Evolutionary conservation across 1,140 invertebrate genomes (phyloP), one percentile per base, ranked within the genome.

Genomic region (Euwallacea similis): DNA sequence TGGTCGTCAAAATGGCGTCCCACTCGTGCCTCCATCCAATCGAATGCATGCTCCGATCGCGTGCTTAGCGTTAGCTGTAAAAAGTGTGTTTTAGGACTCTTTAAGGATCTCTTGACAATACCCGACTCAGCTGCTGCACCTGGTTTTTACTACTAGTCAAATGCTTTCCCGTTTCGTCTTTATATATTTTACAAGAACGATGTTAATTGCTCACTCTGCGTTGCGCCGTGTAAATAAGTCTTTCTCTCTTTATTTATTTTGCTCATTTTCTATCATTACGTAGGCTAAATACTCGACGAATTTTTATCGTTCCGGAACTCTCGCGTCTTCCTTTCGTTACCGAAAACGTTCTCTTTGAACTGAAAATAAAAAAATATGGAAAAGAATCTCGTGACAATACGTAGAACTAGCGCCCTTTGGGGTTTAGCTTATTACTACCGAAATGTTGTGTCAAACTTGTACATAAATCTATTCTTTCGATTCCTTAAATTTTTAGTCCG

Each of bases 301-400:
- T 50, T 50, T 58, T 58, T 58, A 11, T 58, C 55, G 55, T 58
- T 50, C 46, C 9, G 9, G 13, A 50, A 6, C 21, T 33, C 21
- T 33, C 4, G 4, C 21, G 46, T 11, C 13, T 13, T 50, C 46
- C 13, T 10, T 50, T 50, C 46, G 46, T 13, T 50, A 50, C 6
- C 13, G 46, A 50, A 10, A 50, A 50, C 13, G 13, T 50, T 50
- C 46, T 50, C 46, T 13, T 50, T 33, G 9, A 50, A 50, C 46
- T 50, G 46, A 50, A 50, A 6, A 50, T 50, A 56, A 16, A 56
- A 56, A 56, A 56, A 56, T 13, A 6, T 50, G 46, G 13, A 33
- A 33, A 50, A 69, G 47, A 69, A 61, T 61, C 61, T 56, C 56
- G 47, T 69, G 66, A 69, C 66, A 69, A 69, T 69, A 69, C 66